Base-by-base conservation (phyloP, 1,140 invertebrate genomes). In the Harpegnathos saltator region DNA sequence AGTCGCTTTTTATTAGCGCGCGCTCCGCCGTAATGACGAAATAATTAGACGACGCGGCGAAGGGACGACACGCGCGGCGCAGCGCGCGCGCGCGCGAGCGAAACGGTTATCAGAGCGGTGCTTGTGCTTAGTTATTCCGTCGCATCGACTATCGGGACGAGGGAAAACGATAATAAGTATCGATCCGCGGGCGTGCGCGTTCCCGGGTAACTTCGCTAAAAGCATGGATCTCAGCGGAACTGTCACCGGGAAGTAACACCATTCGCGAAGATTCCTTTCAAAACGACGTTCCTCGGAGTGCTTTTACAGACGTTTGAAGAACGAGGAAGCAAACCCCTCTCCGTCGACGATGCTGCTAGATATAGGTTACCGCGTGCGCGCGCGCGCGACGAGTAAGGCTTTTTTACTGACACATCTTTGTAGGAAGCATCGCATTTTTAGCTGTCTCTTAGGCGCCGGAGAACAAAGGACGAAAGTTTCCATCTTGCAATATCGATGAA, bases 401-500 rank as follows among this genome's bases (percentile, higher is more conserved):
- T 80, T 80, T 80, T 80, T 80, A 80, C 54, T 29, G 65, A 26
- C 56, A 19, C 38, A 71, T 80, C 75, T 80, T 80, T 59, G 65
- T 9, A 48, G 65, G 4, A 17, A 48, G 65, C 33, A 26, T 68
- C 62, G 38, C 62, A 33, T 71, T 14, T n/a, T 71, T 26, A 69
- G 75, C 33, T 69, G 44, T 69, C 63, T 71, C 14, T 44, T 29
- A 80, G 48, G 38, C 19, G 24, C 3, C 54, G 52, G 4, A 19
- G 33, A 59, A 80, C 65, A 71, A 80, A 80, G 22, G 61, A 26
- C 26, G 22, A 56, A 66, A 80, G 65, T 80, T 80, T 48, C 63
- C 24, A 33, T 66, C 62, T 44, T 19, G 38, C 38, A 48, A 58
- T 58, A 80, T 69, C 75, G 52, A 68, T 78, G 22, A 58, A 14